Base-by-base conservation (phyloP, 1,140 invertebrate genomes). In the Eciton burchellii region DNA sequence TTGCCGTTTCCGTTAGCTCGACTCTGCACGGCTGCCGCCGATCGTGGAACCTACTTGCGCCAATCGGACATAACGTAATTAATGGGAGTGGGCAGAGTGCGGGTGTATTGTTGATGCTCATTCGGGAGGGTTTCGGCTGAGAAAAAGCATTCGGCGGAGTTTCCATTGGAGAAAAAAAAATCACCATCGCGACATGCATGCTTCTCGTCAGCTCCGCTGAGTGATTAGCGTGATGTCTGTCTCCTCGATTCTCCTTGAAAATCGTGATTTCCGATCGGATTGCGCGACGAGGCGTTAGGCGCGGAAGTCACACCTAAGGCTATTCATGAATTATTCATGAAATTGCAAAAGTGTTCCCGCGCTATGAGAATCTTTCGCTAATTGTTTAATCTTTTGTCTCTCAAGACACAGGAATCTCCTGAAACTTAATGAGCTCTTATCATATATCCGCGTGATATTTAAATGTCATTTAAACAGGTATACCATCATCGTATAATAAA, bases 31-130 rank as follows among this genome's bases (percentile, higher is more conserved):
- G 14, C 8, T 16, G 47, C 49, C 60, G 9, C 21, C 29, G 29
- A 52, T 77, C 35, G 47, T n/a, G 70, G 14, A 43, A 24, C 26
- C 21, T 24, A 16, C 19, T 6, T 35, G 35, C 19, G 43, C 21
- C 68, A 68, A 79, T 79, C 68, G 52, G 63, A 5, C 16, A 5
- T 77, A 77, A 79, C 63, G 49, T 79, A 79, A 79, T 79, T 79
- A 70, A 35, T 79, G 63, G 74, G 63, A 79, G 74, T 70, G 62
- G 49, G 21, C 35, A 35, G 35, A 54, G 74, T 43, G 12, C 45
- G 14, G 12, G 57, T 52, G 43, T 70, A 79, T 68, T 79, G 62
- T 68, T 56, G 62, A 68, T 29, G n/a, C 5, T 54, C 19, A 0
- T 54, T 21, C 19, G 45, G 12, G 12, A 3, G 8, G 11, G n/a